phyloP scores from a whole-genome alignment of 2,797 vertebrate genomes.

The Eulemur rubriventer region DNA sequence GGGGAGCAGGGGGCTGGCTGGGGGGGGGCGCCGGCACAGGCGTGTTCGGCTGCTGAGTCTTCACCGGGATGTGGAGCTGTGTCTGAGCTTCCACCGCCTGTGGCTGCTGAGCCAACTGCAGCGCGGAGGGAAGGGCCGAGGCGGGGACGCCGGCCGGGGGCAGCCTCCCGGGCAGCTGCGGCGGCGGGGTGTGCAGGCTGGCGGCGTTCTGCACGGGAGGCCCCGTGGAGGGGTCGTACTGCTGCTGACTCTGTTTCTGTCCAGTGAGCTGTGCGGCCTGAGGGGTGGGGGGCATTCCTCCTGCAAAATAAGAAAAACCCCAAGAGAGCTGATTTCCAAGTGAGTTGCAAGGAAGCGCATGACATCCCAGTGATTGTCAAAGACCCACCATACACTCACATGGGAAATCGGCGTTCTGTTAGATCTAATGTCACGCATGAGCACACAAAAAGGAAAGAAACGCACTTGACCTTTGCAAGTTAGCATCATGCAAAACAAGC shows the following conservation, averaged over 20 bases:
- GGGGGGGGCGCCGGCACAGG: constrained; percentile 79
- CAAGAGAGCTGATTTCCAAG: background rate
- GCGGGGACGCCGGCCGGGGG: constrained; percentile 86
- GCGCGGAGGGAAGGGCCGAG: constrained; percentile 78
- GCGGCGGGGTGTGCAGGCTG: constrained; percentile 90
- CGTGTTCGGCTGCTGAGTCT: constrained; percentile 84
- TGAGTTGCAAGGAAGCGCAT: background rate
- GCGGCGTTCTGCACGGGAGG: constrained; percentile 93
- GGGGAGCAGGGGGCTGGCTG: constrained; percentile 86
- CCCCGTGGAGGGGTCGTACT: constrained; percentile 93
- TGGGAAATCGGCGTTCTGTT: background rate
- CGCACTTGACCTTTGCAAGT: background rate
- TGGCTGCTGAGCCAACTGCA: constrained; percentile 87
- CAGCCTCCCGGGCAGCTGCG: constrained; percentile 89
- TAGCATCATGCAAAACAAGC: constrained; percentile 9
- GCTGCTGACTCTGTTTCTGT: constrained; percentile 92
- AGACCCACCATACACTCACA: background rate
- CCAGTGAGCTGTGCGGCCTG: constrained; percentile 89
- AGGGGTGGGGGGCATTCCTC: constrained; percentile 90
- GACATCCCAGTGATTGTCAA: background rate
- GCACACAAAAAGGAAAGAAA: constrained; percentile 55
- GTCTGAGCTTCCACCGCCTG: constrained; percentile 83
- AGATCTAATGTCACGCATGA: background rate
- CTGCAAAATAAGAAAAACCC: constrained; percentile 81
- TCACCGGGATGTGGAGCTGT: constrained; percentile 83